A percentile compares a stretch with the other conserved stretches of the same genome.
phyloP scores from a whole-genome alignment of 2,888 invertebrate species.

The Prosapia bicincta region DNA sequence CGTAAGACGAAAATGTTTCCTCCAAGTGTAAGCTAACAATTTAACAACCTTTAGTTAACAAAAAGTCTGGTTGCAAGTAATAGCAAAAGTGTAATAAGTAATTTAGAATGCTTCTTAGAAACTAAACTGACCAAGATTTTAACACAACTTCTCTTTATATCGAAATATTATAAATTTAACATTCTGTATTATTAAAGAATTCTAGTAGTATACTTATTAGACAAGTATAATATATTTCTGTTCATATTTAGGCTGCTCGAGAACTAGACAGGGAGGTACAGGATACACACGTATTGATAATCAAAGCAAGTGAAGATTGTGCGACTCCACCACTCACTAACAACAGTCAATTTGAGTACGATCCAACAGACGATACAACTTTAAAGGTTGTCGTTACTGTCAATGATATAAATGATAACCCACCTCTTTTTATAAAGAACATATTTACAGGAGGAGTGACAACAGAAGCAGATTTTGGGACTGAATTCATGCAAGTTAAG shows the following conservation, averaged over 20 bases:
- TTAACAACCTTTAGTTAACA: too few species aligned
- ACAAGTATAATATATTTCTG: too few species aligned
- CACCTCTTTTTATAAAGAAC: conserved; percentile 74
- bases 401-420: conserved; percentile 86
- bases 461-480: conserved; percentile 88
- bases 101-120: too few species aligned
- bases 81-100: too few species aligned
- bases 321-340: conserved; percentile 54
- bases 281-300: conserved; percentile 63
- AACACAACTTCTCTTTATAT: too few species aligned
- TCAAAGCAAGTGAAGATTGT: conserved; percentile 85
- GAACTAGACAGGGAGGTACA: conserved; percentile 72
- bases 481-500: conserved; percentile 79
- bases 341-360: conserved; percentile 43
- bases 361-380: conserved; percentile 60
- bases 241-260: conserved; percentile 50
- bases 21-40: too few species aligned
- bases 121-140: too few species aligned
- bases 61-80: too few species aligned
- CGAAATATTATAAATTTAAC: too few species aligned
- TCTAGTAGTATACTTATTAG: too few species aligned
- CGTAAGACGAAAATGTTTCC: too few species aligned
- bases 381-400: conserved; percentile 68
- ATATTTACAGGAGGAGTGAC: conserved; percentile 94
- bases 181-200: too few species aligned